Base-by-base conservation (phyloP, 2,888 invertebrate species). In the Synergus japonicus region DNA sequence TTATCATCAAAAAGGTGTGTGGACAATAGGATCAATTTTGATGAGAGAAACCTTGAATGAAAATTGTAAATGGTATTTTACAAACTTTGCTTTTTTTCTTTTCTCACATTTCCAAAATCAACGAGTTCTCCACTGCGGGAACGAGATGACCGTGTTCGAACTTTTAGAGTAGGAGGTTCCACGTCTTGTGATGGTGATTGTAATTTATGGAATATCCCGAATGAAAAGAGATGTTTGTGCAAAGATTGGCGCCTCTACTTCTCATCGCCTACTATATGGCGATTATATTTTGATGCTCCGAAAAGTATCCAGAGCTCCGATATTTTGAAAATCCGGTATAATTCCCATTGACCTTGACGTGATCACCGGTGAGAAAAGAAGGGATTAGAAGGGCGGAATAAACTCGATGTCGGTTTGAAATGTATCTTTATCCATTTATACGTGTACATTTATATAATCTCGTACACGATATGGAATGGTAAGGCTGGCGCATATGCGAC, bases 281-380 rank as follows among this genome's bases (percentile, higher is more conserved):
- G 13, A 29, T 29, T 29, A 18, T 29, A 5, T 60, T 60, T 1
- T 29, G 0, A 60, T 60, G 29, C 22, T 60, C 22, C 10, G 22
- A 60, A 18, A 60, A 60, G 60, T 29, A 60, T 18, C 22, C 29
- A 22, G 12, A 29, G 66, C 49, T 13, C 66, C 76, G 44, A 60
- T 18, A 78, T 78, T 79, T 44, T 29, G 73, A 73, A 79, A 65
- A 79, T 41, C 54, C 37, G 15, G 12, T 44, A 69, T 78, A 80
- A 69, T 73, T 79, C 73, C 69, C 79, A 54, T 76, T 64, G 79
- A 79, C 76, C 54, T 41, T 37, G 65, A 76, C 79, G 65, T 76
- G 66, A 37, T 15, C 60, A 79, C 46, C 29, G 18, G 54, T 76
- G 65, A 78, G 63, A 77, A 79, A 77, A 76, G 49, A 78, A 67